Base-by-base conservation (phyloP, 2,888 invertebrate species). In the Tiphia femorata region DNA sequence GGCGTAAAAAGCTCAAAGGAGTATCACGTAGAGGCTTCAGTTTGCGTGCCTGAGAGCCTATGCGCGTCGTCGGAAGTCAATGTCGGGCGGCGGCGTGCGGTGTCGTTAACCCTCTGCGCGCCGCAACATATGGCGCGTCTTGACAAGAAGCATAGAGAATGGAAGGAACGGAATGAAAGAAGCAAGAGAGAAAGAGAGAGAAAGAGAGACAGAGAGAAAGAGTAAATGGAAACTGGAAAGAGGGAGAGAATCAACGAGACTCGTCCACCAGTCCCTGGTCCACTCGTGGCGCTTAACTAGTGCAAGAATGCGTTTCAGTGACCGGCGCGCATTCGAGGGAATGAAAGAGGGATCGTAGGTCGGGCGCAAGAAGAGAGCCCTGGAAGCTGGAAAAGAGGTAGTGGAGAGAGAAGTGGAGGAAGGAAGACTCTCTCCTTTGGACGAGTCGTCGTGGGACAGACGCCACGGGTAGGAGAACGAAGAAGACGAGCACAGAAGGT, bases 51-150 rank as follows among this genome's bases (percentile, higher is more conserved):
- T 33, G 14, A 16, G 20, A 25, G 40, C 12, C 19, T 16, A 21
- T 40, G 37, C 56, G 49, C 54, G 58, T 58, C 64, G 65, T 63
- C 59, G 68, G 69, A 72, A 70, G 64, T 72, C 70, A 73, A 71
- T 71, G 70, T 65, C 70, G 66, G 64, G 70, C 68, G 72, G 66
- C 61, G 21, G 42, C 20, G 56, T 58, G 66, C n/a, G n/a, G n/a
- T 71, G 70, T 73, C 70, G 73, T 71, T 71, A 68, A 71, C 70
- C 70, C 71, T 56, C 52, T 60, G 57, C 57, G 59, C 57, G n/a
- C 33, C 50, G 71, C 70, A 58, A 55, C 67, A 64, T 71, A 67
- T 62, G 71, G 59, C 53, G 47, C 52, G 60, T 60, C 68, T 60
- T 49, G 62, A 55, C 53, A 35, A 57, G 38, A 40, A 42, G 48